Base-by-base conservation (phyloP, 1,140 invertebrate species). In the Eurosta solidaginis region DNA sequence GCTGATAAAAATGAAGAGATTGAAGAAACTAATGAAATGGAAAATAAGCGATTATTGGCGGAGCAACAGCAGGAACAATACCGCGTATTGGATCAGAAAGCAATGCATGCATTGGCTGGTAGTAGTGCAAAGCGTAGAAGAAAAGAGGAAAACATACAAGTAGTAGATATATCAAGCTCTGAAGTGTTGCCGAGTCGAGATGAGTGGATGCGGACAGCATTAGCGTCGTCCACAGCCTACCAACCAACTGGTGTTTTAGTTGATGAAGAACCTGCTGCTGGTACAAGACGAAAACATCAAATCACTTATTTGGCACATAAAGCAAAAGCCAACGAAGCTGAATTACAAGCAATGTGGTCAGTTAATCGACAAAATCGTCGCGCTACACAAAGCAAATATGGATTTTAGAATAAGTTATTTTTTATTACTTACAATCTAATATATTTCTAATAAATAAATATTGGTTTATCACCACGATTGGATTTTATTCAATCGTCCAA, bases 271-370 rank as follows among this genome's bases (percentile, higher is more conserved):
- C 92, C 93, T 0, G 92, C 93, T 2, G 90, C 89, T 17, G 93
- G 93, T 81, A 93, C 94, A 79, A 92, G 91, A 81, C 89, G 93
- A 47, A 98, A 98, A 88, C 96, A 98, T 91, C 97, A 98, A 89
- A 98, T 98, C 81, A 98, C 96, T 3, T 98, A 98, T 88, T 90
- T 98, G 77, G 96, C 97, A 9, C 94, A 95, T 87, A 95, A 96
- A 91, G 96, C 96, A 25, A 98, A 98, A 89, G 96, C 95, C 52
- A 95, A 97, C 89, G 96, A 98, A 88, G 88, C 96, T 79, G 96
- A 97, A 86, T 88, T 98, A 14, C 95, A 98, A 87, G 97, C 97
- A 87, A 93, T 96, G 88, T 98, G 97, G 97, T 93, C 96, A 2
- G 91, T 93, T 80, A 98, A 96, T 84, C 92, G 93, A 84, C 91